Percentiles rank a stretch among this genome's conserved stretches.
These are phyloP conservation scores for Pachyrhynchus sulphureomaculatus DNA, from an alignment of 1,140 invertebrate genomes.

Conservation along the genomic window DNA sequence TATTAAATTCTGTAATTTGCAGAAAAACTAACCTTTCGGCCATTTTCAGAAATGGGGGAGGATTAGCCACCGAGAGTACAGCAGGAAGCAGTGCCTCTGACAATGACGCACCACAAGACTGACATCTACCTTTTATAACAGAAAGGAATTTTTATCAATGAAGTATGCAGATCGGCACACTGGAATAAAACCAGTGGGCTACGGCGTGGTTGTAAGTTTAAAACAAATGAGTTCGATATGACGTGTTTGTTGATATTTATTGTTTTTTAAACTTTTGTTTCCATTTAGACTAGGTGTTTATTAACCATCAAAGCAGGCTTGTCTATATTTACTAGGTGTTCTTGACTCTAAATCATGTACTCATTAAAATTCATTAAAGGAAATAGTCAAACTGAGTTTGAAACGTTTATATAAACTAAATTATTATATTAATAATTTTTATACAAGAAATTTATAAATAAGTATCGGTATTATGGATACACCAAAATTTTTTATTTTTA, in stretches of 20 bases:
- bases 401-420: background rate
- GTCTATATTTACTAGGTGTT: constrained; percentile 45
- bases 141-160: constrained; percentile 45
- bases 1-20: too few species aligned
- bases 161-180: background rate
- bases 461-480: too few species aligned
- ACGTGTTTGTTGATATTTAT: constrained; percentile 51
- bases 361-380: constrained; percentile 27
- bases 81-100: constrained; percentile 47
- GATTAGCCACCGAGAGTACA: constrained; percentile 25
- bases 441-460: background rate
- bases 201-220: constrained; percentile 44
- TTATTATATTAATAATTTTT: background rate
- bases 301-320: constrained; percentile 48
- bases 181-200: background rate
- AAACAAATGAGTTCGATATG: constrained; percentile 41
- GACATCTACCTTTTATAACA: constrained; percentile 48
- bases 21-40: too few species aligned
- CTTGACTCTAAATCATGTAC: constrained; percentile 43
- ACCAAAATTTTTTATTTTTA: too few species aligned
- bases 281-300: constrained; percentile 33
- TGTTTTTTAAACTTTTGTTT: constrained; percentile 35
- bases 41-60: constrained; percentile 19
- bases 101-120: constrained; percentile 50
- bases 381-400: background rate